Evolutionary conservation across 2,797 vertebrate species (phyloP), one percentile per base, ranked within the genome.

Genomic region (Hyperoplus immaculatus): DNA sequence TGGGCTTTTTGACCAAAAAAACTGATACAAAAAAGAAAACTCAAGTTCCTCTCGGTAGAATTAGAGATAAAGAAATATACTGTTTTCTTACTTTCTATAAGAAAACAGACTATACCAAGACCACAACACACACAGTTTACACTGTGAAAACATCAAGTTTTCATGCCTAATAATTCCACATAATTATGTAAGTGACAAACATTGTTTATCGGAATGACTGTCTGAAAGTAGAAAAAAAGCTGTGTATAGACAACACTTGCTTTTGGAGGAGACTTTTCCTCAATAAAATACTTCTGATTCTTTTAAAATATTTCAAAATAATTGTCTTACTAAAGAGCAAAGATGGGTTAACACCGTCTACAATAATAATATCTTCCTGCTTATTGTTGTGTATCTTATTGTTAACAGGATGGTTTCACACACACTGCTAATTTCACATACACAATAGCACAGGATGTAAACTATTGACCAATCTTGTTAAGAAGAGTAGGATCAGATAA

Each of bases 381-480:
- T 16, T 45, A 16, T 9, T 5, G 16, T 45, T 18, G 29, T 58
- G 38, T 6, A 61, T 39, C n/a, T 47, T 47, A 16, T 51, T 29
- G 11, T 66, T 4, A 53, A 58, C 18, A 16, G 8, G 45, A 10
- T 47, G 29, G 7, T 11, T 75, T 49, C 10, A 5, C n/a, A 45
- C 0, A 9, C 43, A 45, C 47, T 21, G 18, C 18, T 39, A 10
- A 5, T 38, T 11, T 0, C 10, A 10, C 16, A 15, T 6, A 49
- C 3, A 36, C 42, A 47, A 0, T 50, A 2, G 10, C 3, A 64
- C 12, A 81, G 58, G 62, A 64, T 74, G 79, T 62, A 81, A 74
- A 60, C 3, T 18, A 1, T 3, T 16, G 5, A 38, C 29, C 1
- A 1, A 6, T 11, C 14, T 11, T 43, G 21, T 43, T 13, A 29